These are phyloP conservation scores for Calcarius lapponicus DNA, from an alignment of 2,797 vertebrate species.

Conservation along the genomic window DNA sequence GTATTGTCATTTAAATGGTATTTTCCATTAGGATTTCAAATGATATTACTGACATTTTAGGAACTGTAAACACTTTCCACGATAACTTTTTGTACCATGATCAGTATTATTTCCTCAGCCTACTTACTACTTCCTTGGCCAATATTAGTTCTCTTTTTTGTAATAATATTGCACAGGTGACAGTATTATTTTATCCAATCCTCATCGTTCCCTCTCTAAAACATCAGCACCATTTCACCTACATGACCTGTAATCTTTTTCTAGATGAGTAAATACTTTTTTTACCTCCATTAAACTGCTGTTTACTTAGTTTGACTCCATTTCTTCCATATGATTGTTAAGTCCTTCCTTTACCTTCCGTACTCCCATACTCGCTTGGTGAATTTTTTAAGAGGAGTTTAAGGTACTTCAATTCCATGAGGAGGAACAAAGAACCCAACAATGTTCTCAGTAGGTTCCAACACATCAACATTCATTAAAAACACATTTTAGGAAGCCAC, in stretches of 20 bases:
- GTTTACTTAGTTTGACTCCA: not conserved
- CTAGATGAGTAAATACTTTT: not conserved
- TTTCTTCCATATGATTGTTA: not conserved
- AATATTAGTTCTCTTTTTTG: not conserved
- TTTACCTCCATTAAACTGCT: not conserved
- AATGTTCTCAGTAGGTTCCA: too few relatives aligned
- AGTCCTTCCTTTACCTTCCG: not conserved
- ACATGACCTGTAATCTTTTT: not conserved
- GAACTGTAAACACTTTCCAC: not conserved
- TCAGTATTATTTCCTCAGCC: not conserved
- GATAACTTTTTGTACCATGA: not conserved
- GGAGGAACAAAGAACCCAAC: not conserved
- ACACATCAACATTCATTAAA: not conserved
- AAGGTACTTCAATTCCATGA: not conserved
- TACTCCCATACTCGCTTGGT: fast-evolving
- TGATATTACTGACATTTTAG: not conserved
- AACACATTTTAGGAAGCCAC: not conserved
- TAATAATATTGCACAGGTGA: not conserved
- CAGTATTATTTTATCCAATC: not conserved
- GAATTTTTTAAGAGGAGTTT: not conserved
- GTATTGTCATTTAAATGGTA: not conserved
- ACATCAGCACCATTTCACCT: not conserved
- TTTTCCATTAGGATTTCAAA: not conserved
- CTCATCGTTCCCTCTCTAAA: not conserved
- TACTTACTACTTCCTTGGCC: not conserved